Evolutionary conservation across 2,888 invertebrate genomes (phyloP), one percentile per base, ranked within the genome.

Genomic region (Aspidiotus rigidus): DNA sequence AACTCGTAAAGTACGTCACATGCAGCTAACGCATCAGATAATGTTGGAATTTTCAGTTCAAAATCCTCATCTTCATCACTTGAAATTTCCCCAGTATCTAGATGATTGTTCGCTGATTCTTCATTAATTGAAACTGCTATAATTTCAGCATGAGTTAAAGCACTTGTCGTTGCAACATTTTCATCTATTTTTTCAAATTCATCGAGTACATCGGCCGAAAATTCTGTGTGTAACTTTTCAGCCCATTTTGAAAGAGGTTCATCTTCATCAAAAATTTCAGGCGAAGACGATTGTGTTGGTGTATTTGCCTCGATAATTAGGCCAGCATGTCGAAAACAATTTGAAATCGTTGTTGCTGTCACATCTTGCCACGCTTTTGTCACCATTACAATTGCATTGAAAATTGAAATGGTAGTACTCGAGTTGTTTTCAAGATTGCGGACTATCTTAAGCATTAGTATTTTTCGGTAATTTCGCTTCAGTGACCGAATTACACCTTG

Each of bases 311-410:
- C 28, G 28, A 28, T 28, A 28, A 28, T 28, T 28, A 55, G 5
- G 73, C 75, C 75, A 72, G 75, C 74, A 73, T 74, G 74, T 59
- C 73, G 64, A 72, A 74, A 75, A 54, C 73, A 74, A 70, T 75
- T 74, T 53, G 72, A 72, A 73, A 74, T 74, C 69, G 73, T 73
- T 55, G 69, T 72, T 69, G 73, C 71, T 73, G 69, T 69, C 53
- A 75, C 72, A 61, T 73, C 73, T 72, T 73, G 71, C 74, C 74
- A 75, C 70, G 74, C 74, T 74, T 74, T 74, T 64, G 72, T 72
- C 72, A 75, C 72, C 74, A 75, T 74, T 71, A 74, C 64, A 71
- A 74, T 75, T 71, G 74, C 75, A 73, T 74, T 74, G 40, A 74
- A 72, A 72, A 74, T 59, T 42, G 42, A 64, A 71, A 73, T 54